A percentile compares a stretch with the other conserved stretches of the same genome.
Conservation (phyloP, 2,797 vertebrate species). For the Rhincodon typus region DNA sequence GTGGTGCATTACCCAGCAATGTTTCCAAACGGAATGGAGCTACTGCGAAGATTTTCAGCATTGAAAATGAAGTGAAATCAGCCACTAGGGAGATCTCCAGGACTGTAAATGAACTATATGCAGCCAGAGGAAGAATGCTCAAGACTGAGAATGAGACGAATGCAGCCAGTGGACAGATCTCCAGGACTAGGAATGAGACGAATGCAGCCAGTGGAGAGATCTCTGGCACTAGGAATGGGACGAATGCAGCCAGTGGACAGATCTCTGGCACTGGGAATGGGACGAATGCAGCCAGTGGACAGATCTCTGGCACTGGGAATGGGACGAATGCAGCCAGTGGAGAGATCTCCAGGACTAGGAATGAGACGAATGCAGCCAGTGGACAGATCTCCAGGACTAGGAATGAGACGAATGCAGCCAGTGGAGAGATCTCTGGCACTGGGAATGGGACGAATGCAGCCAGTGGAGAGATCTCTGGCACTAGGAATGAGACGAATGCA, state of each 20-base stretch:
- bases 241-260: background rate
- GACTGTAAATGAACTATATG: too few relatives aligned
- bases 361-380: background rate
- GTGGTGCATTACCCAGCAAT: background rate
- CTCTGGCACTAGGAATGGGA: background rate
- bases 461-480: background rate
- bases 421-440: background rate
- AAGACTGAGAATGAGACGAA: background rate
- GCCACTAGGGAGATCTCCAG: too few relatives aligned
- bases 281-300: background rate
- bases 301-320: background rate
- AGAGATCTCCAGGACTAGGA: background rate
- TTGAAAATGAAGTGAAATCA: too few relatives aligned
- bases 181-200: background rate
- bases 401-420: background rate
- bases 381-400: background rate
- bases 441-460: background rate
- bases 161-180: background rate
- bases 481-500: background rate
- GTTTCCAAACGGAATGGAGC: background rate
- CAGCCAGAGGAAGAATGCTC: background rate
- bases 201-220: background rate
- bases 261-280: too few relatives aligned
- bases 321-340: background rate
- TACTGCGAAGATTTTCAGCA: background rate